Base-by-base conservation (phyloP, 1,140 invertebrate genomes). In the Amphibalanus amphitrite region DNA sequence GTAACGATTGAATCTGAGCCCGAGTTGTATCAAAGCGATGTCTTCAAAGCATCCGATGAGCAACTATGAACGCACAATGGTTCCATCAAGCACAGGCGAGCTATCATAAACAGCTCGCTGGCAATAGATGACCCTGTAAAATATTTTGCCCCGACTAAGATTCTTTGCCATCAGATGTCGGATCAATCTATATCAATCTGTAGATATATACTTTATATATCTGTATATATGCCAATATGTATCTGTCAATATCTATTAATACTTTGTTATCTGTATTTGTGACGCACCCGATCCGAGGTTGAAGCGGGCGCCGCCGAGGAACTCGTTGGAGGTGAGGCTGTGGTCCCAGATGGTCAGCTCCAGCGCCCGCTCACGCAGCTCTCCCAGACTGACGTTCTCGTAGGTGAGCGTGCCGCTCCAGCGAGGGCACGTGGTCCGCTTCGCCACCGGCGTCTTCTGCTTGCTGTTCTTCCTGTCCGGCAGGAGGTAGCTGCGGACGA, bases 321-420 rank as follows among this genome's bases (percentile, higher is more conserved):
- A n/a, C n/a, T 97, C 93, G 80, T 97, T 97, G 78, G 90, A 93
- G 26, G 91, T 90, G 20, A 97, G 85, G 71, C 92, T 84, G 77
- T 95, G 90, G 83, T 97, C 93, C 93, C 94, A 98, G 67, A 98
- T 86, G 0, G 92, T 95, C 23, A 98, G 83, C 80, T 98, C 95
- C 3, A 97, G 82, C 69, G 91, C 90, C 30, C 93, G 85, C 77
- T 92, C 87, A 0, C 86, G 84, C 59, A 97, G 81, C 79, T 95
- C 92, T 73, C 88, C 86, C 65, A 90, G 78, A 72, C 87, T 87
- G 0, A 97, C 86, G 78, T 94, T 91, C 73, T 93, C 89, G 81
- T 95, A 97, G 29, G 90, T 83, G 80, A 97, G 90, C 0, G 90
- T 92, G 79, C 95, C 89, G 80, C 90, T 89, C 94, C 94, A 98